Evolutionary conservation across 2,797 vertebrate species (phyloP).

Genomic region (Sebastes kiyomatsui): DNA sequence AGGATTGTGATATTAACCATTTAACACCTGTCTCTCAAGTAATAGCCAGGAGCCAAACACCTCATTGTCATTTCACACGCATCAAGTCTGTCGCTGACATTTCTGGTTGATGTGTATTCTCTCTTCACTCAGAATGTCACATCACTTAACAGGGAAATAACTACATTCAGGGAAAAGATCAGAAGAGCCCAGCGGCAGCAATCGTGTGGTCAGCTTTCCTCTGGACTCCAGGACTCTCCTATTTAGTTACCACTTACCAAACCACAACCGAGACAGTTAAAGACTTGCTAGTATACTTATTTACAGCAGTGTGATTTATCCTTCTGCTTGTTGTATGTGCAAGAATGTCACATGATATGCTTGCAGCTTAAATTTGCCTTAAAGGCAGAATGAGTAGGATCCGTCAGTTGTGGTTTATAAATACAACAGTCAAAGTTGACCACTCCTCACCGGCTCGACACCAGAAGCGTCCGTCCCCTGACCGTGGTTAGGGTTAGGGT

Average conservation of each 20-base stretch:
- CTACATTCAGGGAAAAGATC: conserved; percentile 3
- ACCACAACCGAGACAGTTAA: background rate
- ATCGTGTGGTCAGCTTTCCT: background rate
- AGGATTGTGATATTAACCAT: conserved; percentile 44
- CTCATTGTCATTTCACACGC: conserved; percentile 31
- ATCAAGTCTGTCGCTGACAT: conserved; percentile 33
- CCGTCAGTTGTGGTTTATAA: background rate
- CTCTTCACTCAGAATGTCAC: conserved; percentile 19
- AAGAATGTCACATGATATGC: background rate
- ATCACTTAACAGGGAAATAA: conserved; percentile 7
- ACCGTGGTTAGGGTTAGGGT: no score
- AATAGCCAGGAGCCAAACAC: conserved; percentile 12
- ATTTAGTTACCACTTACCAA: background rate
- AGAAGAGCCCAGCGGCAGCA: background rate
- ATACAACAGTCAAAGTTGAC: background rate
- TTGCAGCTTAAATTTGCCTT: background rate
- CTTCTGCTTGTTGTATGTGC: background rate
- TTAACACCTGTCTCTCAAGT: conserved; percentile 40
- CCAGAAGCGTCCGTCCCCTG: no score
- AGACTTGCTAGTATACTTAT: background rate
- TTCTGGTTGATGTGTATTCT: conserved; percentile 14
- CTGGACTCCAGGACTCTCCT: background rate
- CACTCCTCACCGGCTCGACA: no score
- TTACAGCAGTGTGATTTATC: background rate
- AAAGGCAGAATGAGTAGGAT: background rate